A percentile compares a stretch with the other conserved stretches of the same genome.
Evolutionary conservation across 2,113 vertebrate species (phyloP).

Genomic region (Leucosticte australis): DNA sequence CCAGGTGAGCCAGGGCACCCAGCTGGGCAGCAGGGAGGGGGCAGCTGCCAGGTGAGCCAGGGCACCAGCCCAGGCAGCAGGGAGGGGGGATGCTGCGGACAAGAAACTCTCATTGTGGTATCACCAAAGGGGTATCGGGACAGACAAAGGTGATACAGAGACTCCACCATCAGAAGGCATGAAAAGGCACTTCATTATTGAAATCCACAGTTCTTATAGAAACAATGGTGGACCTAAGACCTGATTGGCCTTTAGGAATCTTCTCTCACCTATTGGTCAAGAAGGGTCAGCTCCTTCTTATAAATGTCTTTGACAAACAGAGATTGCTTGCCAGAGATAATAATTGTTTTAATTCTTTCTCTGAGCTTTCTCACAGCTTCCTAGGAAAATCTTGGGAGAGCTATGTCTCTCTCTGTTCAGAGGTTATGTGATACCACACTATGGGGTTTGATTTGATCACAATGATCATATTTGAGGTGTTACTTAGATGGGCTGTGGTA

Average conservation of each 20-base stretch:
- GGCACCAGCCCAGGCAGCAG: not conserved
- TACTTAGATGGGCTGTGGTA: fast-evolving
- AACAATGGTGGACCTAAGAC: not conserved
- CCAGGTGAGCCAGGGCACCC: constrained; percentile 62
- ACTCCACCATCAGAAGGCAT: not conserved
- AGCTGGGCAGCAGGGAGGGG: not conserved
- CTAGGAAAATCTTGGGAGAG: not conserved
- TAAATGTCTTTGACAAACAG: not conserved
- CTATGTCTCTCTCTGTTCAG: not conserved
- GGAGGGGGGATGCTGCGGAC: not conserved
- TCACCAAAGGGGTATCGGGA: not conserved
- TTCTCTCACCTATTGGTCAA: not conserved
- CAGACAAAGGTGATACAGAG: not conserved
- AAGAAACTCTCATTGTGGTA: not conserved
- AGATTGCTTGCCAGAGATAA: too few species aligned
- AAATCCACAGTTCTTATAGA: not conserved
- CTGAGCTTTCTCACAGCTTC: not conserved
- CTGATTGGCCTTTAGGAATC: not conserved
- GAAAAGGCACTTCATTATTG: not conserved
- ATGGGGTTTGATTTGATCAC: not conserved
- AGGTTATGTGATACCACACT: not conserved
- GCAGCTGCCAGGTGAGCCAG: constrained; percentile 76
- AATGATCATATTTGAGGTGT: not conserved
- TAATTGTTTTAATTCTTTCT: not conserved
- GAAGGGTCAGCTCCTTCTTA: not conserved